A percentile compares a stretch with the other conserved stretches of the same genome.
phyloP scores from a whole-genome alignment of 2,113 vertebrate genomes.

The Chroicocephalus ridibundus region DNA sequence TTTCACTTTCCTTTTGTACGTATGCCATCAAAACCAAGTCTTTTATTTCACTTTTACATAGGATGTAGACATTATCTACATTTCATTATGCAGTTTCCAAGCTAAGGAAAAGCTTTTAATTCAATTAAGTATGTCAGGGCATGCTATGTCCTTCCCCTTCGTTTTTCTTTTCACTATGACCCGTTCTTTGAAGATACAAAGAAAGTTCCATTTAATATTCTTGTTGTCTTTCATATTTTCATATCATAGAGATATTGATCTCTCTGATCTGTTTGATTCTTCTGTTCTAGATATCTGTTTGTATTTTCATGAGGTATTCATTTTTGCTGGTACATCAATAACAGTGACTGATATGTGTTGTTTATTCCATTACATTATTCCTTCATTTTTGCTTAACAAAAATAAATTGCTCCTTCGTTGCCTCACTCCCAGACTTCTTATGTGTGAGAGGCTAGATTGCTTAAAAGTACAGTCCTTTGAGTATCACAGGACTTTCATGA shows the following conservation, averaged over 20 bases:
- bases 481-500: not conserved
- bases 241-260: not conserved
- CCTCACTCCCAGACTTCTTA: not conserved
- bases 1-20: not conserved
- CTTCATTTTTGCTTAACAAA: not conserved
- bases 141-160: not conserved
- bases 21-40: not conserved
- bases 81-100: not conserved
- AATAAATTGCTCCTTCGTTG: not conserved
- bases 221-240: not conserved
- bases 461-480: not conserved
- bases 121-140: not conserved
- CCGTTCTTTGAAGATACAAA: not conserved
- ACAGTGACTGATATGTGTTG: not conserved
- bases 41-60: not conserved
- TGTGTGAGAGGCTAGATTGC: not conserved
- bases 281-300: not conserved
- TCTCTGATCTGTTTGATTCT: not conserved
- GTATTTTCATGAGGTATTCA: not conserved
- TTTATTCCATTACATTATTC: not conserved
- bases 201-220: not conserved
- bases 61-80: not conserved
- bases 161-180: not conserved
- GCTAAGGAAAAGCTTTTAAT: not conserved
- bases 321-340: not conserved